These are phyloP conservation scores for Premnoplex brunnescens DNA, from an alignment of 2,797 vertebrate species.

Conservation along the genomic window DNA sequence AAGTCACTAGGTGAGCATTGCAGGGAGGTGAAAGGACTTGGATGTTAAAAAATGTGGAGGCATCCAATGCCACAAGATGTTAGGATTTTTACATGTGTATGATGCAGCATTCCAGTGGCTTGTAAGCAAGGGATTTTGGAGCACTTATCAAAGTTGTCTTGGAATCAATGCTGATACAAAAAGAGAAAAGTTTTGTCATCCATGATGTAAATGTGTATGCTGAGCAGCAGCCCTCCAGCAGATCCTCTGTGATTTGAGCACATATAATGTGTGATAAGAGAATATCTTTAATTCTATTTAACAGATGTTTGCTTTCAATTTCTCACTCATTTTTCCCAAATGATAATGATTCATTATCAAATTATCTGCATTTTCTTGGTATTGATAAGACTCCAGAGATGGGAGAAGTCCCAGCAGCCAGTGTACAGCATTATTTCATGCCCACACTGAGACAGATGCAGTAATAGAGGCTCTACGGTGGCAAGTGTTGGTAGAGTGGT, in stretches of 20 bases:
- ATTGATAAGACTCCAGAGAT: neutral
- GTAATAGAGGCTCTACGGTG: neutral
- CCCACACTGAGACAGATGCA: neutral
- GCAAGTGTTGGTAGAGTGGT: neutral
- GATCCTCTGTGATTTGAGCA: neutral
- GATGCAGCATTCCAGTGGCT: neutral
- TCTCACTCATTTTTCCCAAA: neutral
- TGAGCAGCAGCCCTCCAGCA: neutral
- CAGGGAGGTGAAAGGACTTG: neutral
- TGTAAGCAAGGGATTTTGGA: neutral
- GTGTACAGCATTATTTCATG: neutral
- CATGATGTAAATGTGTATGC: rapidly evolving
- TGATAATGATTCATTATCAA: neutral
- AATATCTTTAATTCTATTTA: neutral
- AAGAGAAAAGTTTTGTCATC: neutral
- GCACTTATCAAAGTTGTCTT: neutral
- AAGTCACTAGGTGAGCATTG: neutral
- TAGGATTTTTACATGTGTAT: neutral
- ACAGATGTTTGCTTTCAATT: conserved; percentile 1
- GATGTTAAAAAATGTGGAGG: neutral
- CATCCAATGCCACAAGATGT: neutral
- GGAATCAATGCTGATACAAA: neutral
- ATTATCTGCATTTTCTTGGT: neutral
- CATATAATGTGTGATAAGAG: neutral
- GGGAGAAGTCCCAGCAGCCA: neutral